Evolutionary conservation across 2,797 vertebrate genomes (phyloP).

Genomic region (Crenuchus spilurus): DNA sequence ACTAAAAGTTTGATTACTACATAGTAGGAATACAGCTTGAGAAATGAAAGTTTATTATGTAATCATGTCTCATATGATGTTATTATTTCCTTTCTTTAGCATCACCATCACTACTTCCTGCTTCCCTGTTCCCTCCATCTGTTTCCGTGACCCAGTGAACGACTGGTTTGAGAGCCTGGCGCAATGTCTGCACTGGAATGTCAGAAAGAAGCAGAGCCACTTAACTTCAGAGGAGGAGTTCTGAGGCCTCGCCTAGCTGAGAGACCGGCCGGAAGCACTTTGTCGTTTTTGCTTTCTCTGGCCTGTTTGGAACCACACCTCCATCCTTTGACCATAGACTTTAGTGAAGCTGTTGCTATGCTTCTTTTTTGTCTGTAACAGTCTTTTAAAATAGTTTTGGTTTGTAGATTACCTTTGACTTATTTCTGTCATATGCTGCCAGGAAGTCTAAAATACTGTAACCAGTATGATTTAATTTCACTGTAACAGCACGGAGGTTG

Average conservation of each 20-base stretch:
- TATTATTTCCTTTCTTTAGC: slow-evolving; percentile 55
- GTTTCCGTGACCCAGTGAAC: slow-evolving; percentile 84
- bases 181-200: slow-evolving; percentile 85
- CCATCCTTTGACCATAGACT: slow-evolving; percentile 16
- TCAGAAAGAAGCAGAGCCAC: slow-evolving; percentile 80
- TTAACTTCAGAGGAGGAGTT: slow-evolving; percentile 58
- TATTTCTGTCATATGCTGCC: slow-evolving; percentile 5
- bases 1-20: background rate
- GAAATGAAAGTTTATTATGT: background rate
- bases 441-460: background rate
- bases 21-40: background rate
- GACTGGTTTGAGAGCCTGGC: slow-evolving; percentile 87
- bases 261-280: slow-evolving; percentile 1
- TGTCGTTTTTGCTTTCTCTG: background rate
- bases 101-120: slow-evolving; percentile 85
- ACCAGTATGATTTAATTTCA: background rate
- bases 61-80: background rate
- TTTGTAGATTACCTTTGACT: slow-evolving; percentile 1
- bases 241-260: slow-evolving; percentile 3
- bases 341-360: background rate
- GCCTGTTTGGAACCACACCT: background rate
- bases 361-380: background rate
- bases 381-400: background rate
- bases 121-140: slow-evolving; percentile 83
- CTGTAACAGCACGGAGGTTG: no score